phyloP scores from a whole-genome alignment of 2,113 vertebrate genomes.

The Mellivora capensis region DNA sequence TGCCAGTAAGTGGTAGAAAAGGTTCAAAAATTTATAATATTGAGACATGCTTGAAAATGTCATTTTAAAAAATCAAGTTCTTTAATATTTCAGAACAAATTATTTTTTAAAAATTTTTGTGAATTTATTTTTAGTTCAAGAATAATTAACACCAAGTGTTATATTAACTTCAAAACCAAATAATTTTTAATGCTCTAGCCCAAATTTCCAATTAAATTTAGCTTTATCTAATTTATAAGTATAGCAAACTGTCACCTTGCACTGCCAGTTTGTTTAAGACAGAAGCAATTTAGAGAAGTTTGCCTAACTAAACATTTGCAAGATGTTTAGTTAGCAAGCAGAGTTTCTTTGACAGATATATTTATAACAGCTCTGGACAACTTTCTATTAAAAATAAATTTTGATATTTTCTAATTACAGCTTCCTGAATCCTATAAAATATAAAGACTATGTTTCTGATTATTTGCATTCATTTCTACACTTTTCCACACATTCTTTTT shows the following conservation, averaged over 20 bases:
- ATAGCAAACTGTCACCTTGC: neutral
- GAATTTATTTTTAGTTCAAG: neutral
- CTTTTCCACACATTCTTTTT: neutral
- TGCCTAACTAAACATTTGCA: neutral
- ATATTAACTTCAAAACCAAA: neutral
- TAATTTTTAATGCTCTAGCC: neutral
- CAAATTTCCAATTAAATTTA: neutral
- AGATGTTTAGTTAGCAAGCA: neutral
- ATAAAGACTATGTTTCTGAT: neutral
- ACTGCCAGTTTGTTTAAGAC: neutral
- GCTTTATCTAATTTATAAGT: neutral
- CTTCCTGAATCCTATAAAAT: neutral
- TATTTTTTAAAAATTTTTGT: neutral
- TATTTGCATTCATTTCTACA: neutral
- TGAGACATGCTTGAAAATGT: neutral
- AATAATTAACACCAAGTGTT: neutral
- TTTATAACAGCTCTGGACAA: neutral
- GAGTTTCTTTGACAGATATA: neutral
- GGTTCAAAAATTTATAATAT: neutral
- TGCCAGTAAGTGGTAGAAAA: neutral
- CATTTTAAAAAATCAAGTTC: neutral
- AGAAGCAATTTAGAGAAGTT: neutral
- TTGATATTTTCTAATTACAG: neutral
- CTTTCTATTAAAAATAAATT: neutral
- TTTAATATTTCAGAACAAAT: neutral